Conservation (phyloP, 2,113 vertebrate genomes). For the Spermophilus dauricus region DNA sequence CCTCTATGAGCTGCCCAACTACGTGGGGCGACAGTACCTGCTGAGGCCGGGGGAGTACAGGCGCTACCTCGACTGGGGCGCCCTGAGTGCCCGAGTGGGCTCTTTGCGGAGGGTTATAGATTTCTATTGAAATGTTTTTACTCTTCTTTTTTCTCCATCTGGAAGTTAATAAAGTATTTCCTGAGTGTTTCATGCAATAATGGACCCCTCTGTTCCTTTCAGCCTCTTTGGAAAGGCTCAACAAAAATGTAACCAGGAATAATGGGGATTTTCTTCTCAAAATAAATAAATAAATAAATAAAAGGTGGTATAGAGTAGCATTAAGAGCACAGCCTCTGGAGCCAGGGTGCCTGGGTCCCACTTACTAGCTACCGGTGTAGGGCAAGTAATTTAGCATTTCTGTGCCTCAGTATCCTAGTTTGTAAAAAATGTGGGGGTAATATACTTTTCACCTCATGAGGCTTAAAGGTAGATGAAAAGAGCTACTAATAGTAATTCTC, state of each 20-base stretch:
- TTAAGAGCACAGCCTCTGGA: not conserved
- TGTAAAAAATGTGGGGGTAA: not conserved
- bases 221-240: not conserved
- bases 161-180: conserved; percentile 74
- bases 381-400: not conserved
- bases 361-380: not conserved
- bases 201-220: not conserved
- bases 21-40: conserved; percentile 85
- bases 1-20: conserved; percentile 85
- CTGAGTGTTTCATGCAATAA: conserved; percentile 71
- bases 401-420: not conserved
- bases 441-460: not conserved
- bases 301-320: no score
- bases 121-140: conserved; percentile 78
- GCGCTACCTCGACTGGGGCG: conserved; percentile 86
- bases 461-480: not conserved
- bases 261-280: not conserved
- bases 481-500: not conserved
- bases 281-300: no score
- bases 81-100: conserved; percentile 84
- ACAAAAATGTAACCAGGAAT: not conserved
- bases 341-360: not conserved
- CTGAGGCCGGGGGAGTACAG: conserved; percentile 87
- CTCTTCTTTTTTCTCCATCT: conserved; percentile 31
- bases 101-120: conserved; percentile 87